Evolutionary conservation across 2,888 invertebrate species (phyloP).

Genomic region (Hanleya hanleyi): DNA sequence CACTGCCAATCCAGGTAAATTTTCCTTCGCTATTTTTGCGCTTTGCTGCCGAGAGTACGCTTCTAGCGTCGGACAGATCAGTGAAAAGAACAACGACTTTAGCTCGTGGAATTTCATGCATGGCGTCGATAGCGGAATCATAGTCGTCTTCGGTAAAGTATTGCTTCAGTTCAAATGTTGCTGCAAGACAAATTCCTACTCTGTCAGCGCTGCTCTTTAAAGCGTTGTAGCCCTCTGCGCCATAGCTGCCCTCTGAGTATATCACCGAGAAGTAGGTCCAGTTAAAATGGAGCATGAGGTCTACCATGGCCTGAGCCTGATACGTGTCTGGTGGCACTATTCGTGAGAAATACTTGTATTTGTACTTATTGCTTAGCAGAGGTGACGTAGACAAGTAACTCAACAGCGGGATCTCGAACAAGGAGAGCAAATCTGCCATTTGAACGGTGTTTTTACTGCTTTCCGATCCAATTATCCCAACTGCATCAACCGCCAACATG

Average conservation of each 20-base stretch:
- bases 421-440: slow-evolving; percentile 41
- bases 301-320: slow-evolving; percentile 41
- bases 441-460: slow-evolving; percentile 42
- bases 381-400: slow-evolving; percentile 49
- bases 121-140: slow-evolving; percentile 25
- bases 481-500: slow-evolving; percentile 26
- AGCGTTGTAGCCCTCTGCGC: slow-evolving; percentile 31
- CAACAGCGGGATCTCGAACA: slow-evolving; percentile 42
- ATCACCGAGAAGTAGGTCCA: slow-evolving; percentile 50
- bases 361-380: slow-evolving; percentile 33
- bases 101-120: slow-evolving; percentile 20
- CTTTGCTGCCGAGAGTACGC: slow-evolving; percentile 31
- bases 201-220: slow-evolving; percentile 11
- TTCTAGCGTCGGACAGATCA: slow-evolving; percentile 23
- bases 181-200: slow-evolving; percentile 39
- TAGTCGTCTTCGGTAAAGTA: slow-evolving; percentile 32
- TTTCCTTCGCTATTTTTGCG: slow-evolving; percentile 23
- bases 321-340: slow-evolving; percentile 43
- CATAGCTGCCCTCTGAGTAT: slow-evolving; percentile 44
- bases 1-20: slow-evolving; percentile 47
- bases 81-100: slow-evolving; percentile 40
- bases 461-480: slow-evolving; percentile 47
- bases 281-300: slow-evolving; percentile 35
- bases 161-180: slow-evolving; percentile 19
- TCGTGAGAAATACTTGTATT: slow-evolving; percentile 44